phyloP scores from a whole-genome alignment of 2,797 vertebrate species.

The Loriculus beryllinus region DNA sequence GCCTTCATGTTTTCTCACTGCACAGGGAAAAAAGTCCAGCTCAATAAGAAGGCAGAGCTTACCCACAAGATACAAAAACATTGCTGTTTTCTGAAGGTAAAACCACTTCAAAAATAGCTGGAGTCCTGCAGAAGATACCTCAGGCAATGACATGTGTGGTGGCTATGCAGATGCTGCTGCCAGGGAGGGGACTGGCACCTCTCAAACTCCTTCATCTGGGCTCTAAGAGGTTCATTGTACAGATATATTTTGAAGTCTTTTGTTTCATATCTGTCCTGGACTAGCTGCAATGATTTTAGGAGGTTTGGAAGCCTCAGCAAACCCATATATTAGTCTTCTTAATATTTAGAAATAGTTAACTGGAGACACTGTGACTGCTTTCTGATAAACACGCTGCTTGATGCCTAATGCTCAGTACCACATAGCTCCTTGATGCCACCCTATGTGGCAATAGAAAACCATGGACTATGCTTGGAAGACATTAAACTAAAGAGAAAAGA shows the following conservation, averaged over 20 bases:
- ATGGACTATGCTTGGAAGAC: not conserved
- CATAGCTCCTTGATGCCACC: accelerated
- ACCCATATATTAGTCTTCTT: not conserved
- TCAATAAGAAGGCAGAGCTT: not conserved
- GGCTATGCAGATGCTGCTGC: not conserved
- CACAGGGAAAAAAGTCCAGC: not conserved
- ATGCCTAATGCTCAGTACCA: not conserved
- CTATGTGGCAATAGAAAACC: not conserved
- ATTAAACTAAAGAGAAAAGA: not conserved
- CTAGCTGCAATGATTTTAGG: not conserved
- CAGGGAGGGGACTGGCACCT: accelerated
- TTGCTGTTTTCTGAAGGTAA: not conserved
- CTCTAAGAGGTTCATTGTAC: not conserved
- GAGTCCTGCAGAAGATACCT: not conserved
- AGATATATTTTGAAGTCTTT: not conserved
- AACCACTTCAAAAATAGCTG: not conserved
- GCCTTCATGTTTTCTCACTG: not conserved
- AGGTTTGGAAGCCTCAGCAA: not conserved
- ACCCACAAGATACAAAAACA: not conserved
- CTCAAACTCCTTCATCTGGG: accelerated
- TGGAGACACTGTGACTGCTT: not conserved
- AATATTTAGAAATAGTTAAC: not conserved
- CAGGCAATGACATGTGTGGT: accelerated
- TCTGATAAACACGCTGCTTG: not conserved
- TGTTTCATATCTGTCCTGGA: not conserved